Evolutionary conservation across 2,113 vertebrate species (phyloP).

Genomic region (Hydropotes inermis): DNA sequence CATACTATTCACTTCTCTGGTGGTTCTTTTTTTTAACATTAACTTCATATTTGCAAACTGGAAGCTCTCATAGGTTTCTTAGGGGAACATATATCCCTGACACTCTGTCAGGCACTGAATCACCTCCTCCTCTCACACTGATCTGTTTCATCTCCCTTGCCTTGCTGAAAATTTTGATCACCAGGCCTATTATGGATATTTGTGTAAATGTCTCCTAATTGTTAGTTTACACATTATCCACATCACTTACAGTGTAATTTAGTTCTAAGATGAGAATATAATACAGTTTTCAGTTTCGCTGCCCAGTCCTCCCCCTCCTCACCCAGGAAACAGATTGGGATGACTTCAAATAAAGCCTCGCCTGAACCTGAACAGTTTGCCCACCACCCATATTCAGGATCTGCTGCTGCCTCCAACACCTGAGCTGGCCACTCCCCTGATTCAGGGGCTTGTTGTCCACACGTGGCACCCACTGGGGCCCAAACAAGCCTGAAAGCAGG

Average conservation of each 20-base stretch:
- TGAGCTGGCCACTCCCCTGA: neutral
- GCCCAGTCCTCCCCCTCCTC: neutral
- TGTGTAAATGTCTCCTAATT: neutral
- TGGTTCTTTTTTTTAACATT: neutral
- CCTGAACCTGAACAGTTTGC: neutral
- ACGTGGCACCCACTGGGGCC: neutral
- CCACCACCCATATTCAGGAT: neutral
- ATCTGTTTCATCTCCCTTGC: neutral
- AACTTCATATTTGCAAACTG: neutral
- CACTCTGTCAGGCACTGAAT: neutral
- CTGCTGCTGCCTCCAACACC: neutral
- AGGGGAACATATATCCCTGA: neutral
- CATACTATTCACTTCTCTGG: neutral
- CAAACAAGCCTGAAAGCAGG: neutral
- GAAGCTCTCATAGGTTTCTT: neutral
- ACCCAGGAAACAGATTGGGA: neutral
- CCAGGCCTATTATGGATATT: neutral
- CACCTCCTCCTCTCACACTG: neutral
- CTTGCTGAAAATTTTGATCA: neutral
- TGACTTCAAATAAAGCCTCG: neutral
- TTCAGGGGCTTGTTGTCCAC: neutral
- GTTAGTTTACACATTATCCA: neutral
- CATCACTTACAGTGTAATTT: neutral
- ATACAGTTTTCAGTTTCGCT: neutral
- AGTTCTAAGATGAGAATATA: neutral